A percentile compares a stretch with the other conserved stretches of the same genome.
phyloP scores from a whole-genome alignment of 2,113 vertebrate genomes.

The Cinclus mexicanus region DNA sequence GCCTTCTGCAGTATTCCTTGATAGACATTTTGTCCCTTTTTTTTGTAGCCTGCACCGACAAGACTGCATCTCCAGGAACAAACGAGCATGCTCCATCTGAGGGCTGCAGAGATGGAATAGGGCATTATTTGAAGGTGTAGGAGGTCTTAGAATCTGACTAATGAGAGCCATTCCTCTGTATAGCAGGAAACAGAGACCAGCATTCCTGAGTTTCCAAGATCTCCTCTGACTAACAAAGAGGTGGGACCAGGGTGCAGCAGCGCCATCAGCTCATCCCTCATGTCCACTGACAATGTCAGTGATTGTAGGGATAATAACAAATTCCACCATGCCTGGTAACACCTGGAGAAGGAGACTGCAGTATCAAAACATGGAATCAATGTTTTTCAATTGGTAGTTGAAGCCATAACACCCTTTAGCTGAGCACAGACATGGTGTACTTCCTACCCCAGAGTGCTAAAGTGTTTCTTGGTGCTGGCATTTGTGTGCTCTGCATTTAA shows the following conservation, averaged over 20 bases:
- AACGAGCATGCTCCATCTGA: neutral
- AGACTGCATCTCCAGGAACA: neutral
- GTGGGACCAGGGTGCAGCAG: accelerated
- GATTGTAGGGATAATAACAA: neutral
- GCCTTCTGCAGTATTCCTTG: neutral
- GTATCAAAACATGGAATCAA: neutral
- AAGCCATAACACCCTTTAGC: neutral
- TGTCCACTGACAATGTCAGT: neutral
- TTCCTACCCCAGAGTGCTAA: neutral
- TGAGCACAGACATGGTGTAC: neutral
- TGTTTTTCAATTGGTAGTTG: neutral
- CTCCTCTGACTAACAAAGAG: neutral
- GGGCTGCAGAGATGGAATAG: neutral
- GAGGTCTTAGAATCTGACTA: neutral
- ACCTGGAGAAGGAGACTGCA: neutral
- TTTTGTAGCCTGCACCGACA: neutral
- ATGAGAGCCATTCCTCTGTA: neutral
- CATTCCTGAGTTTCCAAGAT: neutral
- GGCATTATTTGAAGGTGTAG: neutral
- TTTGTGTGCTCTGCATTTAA: neutral
- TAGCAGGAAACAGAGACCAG: neutral
- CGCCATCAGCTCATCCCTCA: neutral
- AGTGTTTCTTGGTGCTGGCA: neutral
- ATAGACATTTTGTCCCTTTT: neutral
- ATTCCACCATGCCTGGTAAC: neutral